phyloP scores from a whole-genome alignment of 2,797 vertebrate genomes.

The Pseudocheirus occidentalis region DNA sequence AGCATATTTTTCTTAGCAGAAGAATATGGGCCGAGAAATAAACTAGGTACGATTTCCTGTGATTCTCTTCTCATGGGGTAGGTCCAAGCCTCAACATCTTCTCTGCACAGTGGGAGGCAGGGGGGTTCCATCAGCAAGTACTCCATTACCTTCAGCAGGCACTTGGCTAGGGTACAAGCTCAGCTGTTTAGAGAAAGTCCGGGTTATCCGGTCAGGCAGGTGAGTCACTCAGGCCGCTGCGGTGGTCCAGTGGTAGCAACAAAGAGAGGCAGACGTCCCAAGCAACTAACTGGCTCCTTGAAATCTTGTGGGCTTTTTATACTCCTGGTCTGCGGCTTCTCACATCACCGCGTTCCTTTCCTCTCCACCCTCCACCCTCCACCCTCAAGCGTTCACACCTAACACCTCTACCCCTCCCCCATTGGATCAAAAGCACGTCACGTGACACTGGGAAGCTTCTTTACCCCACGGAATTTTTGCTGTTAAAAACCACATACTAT shows the following conservation, averaged over 20 bases:
- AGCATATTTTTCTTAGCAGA: neutral
- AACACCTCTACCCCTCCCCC: neutral
- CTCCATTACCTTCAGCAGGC: neutral
- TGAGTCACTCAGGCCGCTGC: neutral
- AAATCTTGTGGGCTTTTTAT: neutral
- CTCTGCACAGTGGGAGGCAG: neutral
- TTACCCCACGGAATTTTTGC: neutral
- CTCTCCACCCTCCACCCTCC: accelerated
- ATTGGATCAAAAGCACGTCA: neutral
- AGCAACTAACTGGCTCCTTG: neutral
- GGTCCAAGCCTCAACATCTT: neutral
- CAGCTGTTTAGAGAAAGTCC: neutral
- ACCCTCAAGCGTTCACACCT: neutral
- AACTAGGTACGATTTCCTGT: neutral
- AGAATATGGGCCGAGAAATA: neutral
- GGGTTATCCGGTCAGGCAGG: neutral
- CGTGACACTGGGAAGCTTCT: neutral
- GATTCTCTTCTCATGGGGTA: neutral
- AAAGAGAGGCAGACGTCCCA: neutral
- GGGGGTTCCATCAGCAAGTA: neutral
- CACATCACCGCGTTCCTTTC: neutral
- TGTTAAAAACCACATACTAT: neutral
- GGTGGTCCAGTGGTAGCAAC: neutral
- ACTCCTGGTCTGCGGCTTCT: neutral
- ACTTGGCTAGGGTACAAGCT: neutral